These are phyloP conservation scores for Drosophila truncata DNA, from an alignment of 1,140 invertebrate genomes.

Conservation along the genomic window DNA sequence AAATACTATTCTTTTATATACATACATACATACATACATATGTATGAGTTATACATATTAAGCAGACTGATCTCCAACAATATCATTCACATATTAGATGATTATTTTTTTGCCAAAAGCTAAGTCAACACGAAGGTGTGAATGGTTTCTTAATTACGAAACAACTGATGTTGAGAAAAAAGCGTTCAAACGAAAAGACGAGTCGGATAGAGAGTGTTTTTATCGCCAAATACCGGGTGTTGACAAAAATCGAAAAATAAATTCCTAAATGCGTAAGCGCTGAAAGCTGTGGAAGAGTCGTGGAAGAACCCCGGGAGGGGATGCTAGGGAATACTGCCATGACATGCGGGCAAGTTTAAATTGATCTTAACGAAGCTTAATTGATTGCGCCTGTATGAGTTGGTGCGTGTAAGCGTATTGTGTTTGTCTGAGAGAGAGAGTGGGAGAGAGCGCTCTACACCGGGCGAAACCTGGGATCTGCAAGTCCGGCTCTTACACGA, in stretches of 20 bases:
- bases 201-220: background rate
- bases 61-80: background rate
- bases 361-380: slow-evolving; percentile 86
- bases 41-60: background rate
- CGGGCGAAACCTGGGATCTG: slow-evolving; percentile 21
- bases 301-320: slow-evolving; percentile 16
- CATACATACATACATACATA: no score
- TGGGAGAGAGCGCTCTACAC: slow-evolving; percentile 48
- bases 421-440: slow-evolving; percentile 34
- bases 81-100: background rate
- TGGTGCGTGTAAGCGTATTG: slow-evolving; percentile 45
- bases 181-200: background rate
- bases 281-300: slow-evolving; percentile 40
- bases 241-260: slow-evolving; percentile 14
- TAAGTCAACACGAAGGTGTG: background rate
- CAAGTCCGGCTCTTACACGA: background rate
- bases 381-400: slow-evolving; percentile 74
- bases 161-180: background rate
- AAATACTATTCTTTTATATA: no score
- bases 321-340: slow-evolving; percentile 26
- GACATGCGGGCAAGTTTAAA: slow-evolving; percentile 85
- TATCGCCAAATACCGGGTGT: background rate
- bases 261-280: slow-evolving; percentile 67
- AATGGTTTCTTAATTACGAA: background rate
- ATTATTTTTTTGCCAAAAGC: background rate